Evolutionary conservation across 2,888 invertebrate genomes (phyloP), one percentile per base, ranked within the genome.

Genomic region (Apoderus coryli): DNA sequence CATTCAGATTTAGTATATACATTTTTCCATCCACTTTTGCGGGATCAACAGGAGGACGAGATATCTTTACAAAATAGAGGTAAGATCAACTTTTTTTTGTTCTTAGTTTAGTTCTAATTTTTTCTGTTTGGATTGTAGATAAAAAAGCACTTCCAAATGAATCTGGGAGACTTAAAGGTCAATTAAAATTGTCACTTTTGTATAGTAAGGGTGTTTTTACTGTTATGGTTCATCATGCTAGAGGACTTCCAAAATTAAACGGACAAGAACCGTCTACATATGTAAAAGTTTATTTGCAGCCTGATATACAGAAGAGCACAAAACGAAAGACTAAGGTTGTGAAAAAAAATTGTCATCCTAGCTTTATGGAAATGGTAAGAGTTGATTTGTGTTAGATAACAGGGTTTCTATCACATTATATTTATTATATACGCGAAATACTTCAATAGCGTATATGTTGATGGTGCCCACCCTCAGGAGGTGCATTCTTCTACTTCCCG

Each of bases 1-100:
- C 93, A 96, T 63, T 85, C 81, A 4, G 90, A 93, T 58, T 67
- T 98, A 31, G 92, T 98, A 1, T 96, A 96, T 56, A 98, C 96
- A 1, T 98, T 98, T 65, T 96, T 96, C 65, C 98, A 98, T 63
- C 92, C 95, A 2, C 60, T 96, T 38, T 61, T 93, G 38, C 64
- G 95, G 39, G 96, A 96, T 60, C 92, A 93, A 59, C 86, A 90
- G 54, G 85, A 85, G 49, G 80, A 81, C 45, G 76, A 85, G 37
- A 76, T 77, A 56, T 65, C 76, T 44, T 69, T 70, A 38, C 84
- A 79, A 65, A 69, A 75, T 19, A 76, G 71, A 72, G 82, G 84
- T 82, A 49, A 37, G 10, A n/a, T n/a, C n/a, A n/a, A n/a, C n/a
- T n/a, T n/a, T n/a, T n/a, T n/a, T n/a, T n/a, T n/a, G n/a, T n/a